phyloP scores from a whole-genome alignment of 2,797 vertebrate species.

The Spinibarbus caldwelli region DNA sequence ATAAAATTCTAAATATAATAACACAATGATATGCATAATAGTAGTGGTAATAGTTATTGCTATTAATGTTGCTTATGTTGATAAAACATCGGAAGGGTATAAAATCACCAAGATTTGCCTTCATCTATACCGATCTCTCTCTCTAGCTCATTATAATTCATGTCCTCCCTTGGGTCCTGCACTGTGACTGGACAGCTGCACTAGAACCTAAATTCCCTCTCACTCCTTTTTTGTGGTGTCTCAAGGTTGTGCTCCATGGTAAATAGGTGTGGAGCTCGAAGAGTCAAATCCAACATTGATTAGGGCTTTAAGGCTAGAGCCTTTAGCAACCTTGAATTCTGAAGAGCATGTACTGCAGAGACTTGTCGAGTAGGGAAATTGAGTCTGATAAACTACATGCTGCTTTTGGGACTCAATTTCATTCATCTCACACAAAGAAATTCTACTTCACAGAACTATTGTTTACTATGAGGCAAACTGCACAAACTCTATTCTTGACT shows the following conservation, averaged over 20 bases:
- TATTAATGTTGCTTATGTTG: not conserved
- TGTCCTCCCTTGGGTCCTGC: not conserved
- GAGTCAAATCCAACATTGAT: conserved; percentile 68
- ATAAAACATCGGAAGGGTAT: not conserved
- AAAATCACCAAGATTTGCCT: not conserved
- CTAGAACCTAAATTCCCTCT: not conserved
- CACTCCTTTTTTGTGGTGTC: conserved; percentile 55
- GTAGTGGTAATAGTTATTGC: not conserved
- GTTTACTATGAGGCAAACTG: conserved; percentile 22
- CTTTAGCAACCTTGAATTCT: conserved; percentile 69
- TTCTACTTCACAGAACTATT: not conserved
- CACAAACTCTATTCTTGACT: not conserved
- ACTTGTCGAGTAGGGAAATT: conserved; percentile 55
- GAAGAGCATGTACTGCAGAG: conserved; percentile 58
- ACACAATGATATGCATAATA: too few species aligned
- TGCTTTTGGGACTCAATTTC: conserved; percentile 22
- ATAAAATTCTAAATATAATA: too few species aligned
- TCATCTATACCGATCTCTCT: not conserved
- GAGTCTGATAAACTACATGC: conserved; percentile 50
- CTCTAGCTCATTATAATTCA: conserved; percentile 14
- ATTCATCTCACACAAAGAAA: conserved; percentile 30
- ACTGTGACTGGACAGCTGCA: conserved; percentile 21
- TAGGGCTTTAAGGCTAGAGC: conserved; percentile 64
- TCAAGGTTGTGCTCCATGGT: conserved; percentile 69
- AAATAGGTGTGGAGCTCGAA: conserved; percentile 61